phyloP scores from a whole-genome alignment of 2,113 vertebrate species.

The Accipiter virgatus region DNA sequence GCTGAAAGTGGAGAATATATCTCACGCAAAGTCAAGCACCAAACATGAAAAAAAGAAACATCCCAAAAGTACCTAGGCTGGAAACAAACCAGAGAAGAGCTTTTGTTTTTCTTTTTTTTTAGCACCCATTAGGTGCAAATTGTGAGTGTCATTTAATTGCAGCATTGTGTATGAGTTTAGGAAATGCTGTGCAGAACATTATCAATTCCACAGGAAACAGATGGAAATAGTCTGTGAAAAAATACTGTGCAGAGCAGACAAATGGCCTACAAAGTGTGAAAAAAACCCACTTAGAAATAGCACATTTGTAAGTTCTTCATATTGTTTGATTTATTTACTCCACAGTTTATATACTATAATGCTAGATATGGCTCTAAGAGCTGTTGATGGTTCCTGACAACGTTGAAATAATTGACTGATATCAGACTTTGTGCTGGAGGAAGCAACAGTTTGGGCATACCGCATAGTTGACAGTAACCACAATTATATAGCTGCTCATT shows the following conservation, averaged over 20 bases:
- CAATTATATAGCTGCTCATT: background rate
- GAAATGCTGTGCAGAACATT: background rate
- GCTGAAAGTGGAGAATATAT: background rate
- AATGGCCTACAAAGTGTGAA: constrained; percentile 33
- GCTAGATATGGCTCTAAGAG: background rate
- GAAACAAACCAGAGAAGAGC: accelerated
- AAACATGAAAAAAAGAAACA: background rate
- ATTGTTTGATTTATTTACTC: constrained; percentile 50
- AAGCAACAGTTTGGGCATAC: background rate
- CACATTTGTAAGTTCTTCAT: background rate
- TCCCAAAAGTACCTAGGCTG: background rate
- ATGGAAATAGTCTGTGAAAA: constrained; percentile 42
- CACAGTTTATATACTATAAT: background rate
- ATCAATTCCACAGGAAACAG: constrained; percentile 5
- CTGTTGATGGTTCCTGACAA: background rate
- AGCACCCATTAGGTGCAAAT: background rate
- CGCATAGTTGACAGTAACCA: background rate
- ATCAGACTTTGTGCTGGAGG: background rate
- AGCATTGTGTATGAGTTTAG: accelerated
- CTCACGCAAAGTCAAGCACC: accelerated
- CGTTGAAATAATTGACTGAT: background rate
- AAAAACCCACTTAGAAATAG: background rate
- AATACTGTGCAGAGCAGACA: constrained; percentile 21
- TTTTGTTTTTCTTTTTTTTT: background rate
- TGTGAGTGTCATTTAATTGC: background rate